Evolutionary conservation across 2,113 vertebrate species (phyloP).

Genomic region (Bufo gargarizans): DNA sequence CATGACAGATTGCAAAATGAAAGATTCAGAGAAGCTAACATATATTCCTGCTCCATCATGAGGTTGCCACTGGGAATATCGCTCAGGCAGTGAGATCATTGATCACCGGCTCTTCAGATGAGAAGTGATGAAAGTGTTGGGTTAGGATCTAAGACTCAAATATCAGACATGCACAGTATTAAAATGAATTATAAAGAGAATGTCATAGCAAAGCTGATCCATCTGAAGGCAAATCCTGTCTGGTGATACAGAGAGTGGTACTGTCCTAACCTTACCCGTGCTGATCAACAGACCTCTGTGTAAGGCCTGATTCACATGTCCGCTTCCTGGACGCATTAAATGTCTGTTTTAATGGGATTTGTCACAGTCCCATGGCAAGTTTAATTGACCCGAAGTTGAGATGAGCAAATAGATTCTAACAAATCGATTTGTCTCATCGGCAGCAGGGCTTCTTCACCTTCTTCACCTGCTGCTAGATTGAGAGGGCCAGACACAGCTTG

Average conservation of each 20-base stretch:
- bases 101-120: constrained; percentile 5
- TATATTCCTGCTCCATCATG: not conserved
- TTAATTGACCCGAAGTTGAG: no score
- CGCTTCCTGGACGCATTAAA: no score
- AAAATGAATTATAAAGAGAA: constrained; percentile 1
- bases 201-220: not conserved
- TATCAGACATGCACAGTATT: constrained; percentile 15
- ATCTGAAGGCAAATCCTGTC: not conserved
- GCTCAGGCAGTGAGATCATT: not conserved
- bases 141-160: not conserved
- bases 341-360: no score
- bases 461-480: no score
- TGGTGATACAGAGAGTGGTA: not conserved
- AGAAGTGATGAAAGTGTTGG: not conserved
- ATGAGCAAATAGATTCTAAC: no score
- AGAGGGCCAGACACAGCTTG: no score
- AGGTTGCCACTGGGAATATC: constrained; percentile 1
- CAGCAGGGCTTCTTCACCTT: no score
- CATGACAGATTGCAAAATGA: not conserved
- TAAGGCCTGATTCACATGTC: no score
- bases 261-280: not conserved
- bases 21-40: not conserved
- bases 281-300: not conserved
- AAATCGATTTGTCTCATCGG: no score
- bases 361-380: no score